Conservation (phyloP, 1,140 invertebrate species). For the Nymphalis io region DNA sequence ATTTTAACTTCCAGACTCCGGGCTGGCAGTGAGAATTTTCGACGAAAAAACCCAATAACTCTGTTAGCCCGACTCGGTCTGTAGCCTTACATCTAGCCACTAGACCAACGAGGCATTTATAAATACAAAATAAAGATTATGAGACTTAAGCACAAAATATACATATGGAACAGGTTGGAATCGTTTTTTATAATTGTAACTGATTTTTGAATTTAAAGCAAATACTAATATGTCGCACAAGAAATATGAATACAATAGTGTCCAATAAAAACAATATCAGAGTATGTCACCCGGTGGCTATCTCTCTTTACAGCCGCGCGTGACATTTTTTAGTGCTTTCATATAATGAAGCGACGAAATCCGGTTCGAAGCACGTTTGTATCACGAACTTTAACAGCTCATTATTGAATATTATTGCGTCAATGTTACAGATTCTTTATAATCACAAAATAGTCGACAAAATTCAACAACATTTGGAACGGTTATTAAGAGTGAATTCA, state of each 20-base stretch:
- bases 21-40: too few relatives aligned
- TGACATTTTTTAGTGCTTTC: slow-evolving; percentile 33
- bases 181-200: too few relatives aligned
- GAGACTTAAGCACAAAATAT: too few relatives aligned
- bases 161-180: too few relatives aligned
- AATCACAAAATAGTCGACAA: slow-evolving; percentile 8
- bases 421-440: slow-evolving; percentile 16
- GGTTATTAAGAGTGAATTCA: not conserved
- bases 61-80: too few relatives aligned
- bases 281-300: slow-evolving; percentile 8
- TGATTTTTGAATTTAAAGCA: too few relatives aligned
- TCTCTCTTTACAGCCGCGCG: slow-evolving; percentile 18
- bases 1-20: too few relatives aligned
- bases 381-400: slow-evolving; percentile 21
- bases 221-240: not conserved
- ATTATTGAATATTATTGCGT: slow-evolving; percentile 13
- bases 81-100: too few relatives aligned
- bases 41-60: too few relatives aligned
- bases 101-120: too few relatives aligned
- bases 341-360: slow-evolving; percentile 34
- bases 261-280: slow-evolving; percentile 11
- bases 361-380: slow-evolving; percentile 35
- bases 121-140: too few relatives aligned
- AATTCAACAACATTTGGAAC: slow-evolving; percentile 4
- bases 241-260: not conserved